Percentiles rank a stretch among this genome's conserved stretches.
Conservation (phyloP, 2,113 vertebrate genomes). For the Cettia cetti region DNA sequence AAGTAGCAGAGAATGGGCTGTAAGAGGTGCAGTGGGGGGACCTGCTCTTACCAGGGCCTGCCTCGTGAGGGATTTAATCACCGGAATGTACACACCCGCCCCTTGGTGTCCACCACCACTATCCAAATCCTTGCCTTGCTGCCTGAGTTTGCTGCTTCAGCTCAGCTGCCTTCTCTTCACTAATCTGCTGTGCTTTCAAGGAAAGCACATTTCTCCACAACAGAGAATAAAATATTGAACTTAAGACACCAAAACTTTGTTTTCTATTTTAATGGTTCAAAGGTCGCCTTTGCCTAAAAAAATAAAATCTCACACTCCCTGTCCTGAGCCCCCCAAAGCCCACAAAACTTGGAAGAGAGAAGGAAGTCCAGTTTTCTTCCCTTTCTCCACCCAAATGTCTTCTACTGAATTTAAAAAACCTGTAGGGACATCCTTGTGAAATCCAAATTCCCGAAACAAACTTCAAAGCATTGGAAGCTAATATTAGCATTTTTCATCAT, state of each 20-base stretch:
- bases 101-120: neutral
- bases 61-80: neutral
- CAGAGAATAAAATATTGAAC: neutral
- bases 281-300: neutral
- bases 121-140: neutral
- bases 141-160: neutral
- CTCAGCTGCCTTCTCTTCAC: neutral
- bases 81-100: neutral
- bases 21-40: neutral
- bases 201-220: neutral
- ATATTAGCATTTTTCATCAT: constrained; percentile 51
- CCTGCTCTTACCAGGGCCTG: neutral
- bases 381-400: neutral
- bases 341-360: neutral
- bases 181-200: neutral
- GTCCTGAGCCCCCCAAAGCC: neutral
- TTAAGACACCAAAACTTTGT: neutral
- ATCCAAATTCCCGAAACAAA: constrained; percentile 16
- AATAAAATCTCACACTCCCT: neutral
- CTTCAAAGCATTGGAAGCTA: constrained; percentile 56
- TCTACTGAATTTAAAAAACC: constrained; percentile 48
- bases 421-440: constrained; percentile 17
- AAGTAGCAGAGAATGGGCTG: neutral
- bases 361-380: constrained; percentile 20
- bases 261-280: neutral